Base-by-base conservation (phyloP, 2,113 vertebrate genomes). In the Tiliqua scincoides region DNA sequence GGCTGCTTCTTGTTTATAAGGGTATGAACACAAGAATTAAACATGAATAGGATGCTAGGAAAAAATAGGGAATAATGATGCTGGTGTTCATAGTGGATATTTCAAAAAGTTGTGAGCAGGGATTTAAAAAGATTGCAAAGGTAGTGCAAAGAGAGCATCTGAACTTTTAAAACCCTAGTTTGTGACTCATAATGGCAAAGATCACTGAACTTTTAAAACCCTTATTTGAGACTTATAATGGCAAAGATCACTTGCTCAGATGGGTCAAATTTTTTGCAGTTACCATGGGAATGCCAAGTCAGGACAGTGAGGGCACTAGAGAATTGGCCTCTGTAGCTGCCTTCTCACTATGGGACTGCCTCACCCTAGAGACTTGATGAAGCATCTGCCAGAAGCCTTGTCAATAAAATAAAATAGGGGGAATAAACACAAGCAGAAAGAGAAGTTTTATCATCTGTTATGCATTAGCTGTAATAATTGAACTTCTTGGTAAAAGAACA, bases 61-160 rank as follows among this genome's bases (percentile, higher is more conserved):
- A 27, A 59, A 2, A 27, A 12, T 37, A 30, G 27, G 17, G 54
- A 21, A 37, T 23, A 1, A 0, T 3, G 73, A 8, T 27, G 54
- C 0, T 86, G 80, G 79, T 77, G 87, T 89, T 88, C 84, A 88
- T 27, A 85, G 76, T 77, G 32, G 61, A 68, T 1, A 82, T 67
- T 91, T 52, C 85, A 63, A 23, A 87, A 90, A 14, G 15, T 85
- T 74, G 82, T 86, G 43, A 37, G 20, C 88, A 78, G 10, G 77
- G 25, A 12, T 20, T n/a, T 20, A 12, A 74, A 63, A 61, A 43
- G 30, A 65, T 48, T 12, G 1, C 52, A 52, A 78, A 3, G 4
- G 18, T 17, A 80, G 12, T 65, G 61, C 35, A 43, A 27, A 61
- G 35, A 63, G 37, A 30, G 35, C 35, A 27, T 35, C 9, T 1